Conservation (phyloP, 92 coral and sea anemone genomes). For the Ricordea florida region DNA sequence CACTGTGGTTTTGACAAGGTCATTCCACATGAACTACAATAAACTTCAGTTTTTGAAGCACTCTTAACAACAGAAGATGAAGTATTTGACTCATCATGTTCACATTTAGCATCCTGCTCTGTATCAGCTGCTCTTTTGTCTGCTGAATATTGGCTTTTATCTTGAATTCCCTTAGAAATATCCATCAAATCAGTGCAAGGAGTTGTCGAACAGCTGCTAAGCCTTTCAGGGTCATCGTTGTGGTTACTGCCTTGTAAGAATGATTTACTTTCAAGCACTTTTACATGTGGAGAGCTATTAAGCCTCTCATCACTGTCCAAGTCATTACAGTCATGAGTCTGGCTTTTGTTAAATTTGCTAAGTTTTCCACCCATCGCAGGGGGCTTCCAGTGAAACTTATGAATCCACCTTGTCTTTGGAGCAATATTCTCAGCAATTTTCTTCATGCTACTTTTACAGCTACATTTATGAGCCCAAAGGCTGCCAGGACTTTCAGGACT, state of each 20-base stretch:
- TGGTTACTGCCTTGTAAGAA: too few species aligned
- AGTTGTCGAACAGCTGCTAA: too few species aligned
- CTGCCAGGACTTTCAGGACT: background rate
- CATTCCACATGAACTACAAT: conserved; percentile 10
- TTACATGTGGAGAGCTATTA: too few species aligned
- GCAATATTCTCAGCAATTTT: background rate
- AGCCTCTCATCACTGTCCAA: too few species aligned
- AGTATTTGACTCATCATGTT: background rate
- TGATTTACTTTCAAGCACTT: too few species aligned
- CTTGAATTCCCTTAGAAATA: too few species aligned
- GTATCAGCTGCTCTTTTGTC: background rate
- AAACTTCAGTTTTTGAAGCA: conserved; percentile 30
- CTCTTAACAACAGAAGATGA: conserved; percentile 3
- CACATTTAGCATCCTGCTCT: background rate
- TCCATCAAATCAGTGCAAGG: too few species aligned
- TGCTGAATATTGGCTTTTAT: too few species aligned
- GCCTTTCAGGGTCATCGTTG: too few species aligned
- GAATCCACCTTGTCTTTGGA: background rate
- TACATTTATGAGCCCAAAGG: conserved; percentile 5
- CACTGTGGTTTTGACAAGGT: conserved; percentile 42
- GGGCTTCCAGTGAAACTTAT: background rate
- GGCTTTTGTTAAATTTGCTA: too few species aligned
- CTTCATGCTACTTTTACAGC: background rate
- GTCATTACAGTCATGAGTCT: too few species aligned
- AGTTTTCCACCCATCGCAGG: too few species aligned